Conservation (phyloP, 2,797 vertebrate genomes). For the Ctenochaetus hawaiiensis region DNA sequence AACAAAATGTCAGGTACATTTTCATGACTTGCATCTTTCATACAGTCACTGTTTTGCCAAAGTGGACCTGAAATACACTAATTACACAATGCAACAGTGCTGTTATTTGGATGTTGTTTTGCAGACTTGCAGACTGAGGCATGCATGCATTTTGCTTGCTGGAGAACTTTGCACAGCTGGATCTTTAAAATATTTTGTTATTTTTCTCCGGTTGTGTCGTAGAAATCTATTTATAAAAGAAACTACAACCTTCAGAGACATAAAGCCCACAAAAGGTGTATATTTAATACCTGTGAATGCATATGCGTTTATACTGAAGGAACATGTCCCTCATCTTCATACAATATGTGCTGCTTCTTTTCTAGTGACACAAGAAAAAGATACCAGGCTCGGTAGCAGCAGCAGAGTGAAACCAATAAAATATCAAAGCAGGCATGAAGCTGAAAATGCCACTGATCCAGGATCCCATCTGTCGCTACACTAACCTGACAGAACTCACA, state of each 20-base stretch:
- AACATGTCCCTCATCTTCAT: background rate
- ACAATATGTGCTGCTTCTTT: background rate
- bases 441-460: constrained; percentile 28
- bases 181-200: constrained; percentile 2
- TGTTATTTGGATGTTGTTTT: background rate
- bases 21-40: background rate
- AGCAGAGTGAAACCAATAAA: constrained; percentile 22
- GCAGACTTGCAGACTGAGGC: background rate
- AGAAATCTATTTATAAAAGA: background rate
- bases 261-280: background rate
- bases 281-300: background rate
- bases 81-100: background rate
- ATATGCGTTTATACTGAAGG: background rate
- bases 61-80: background rate
- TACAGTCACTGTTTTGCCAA: constrained; percentile 11
- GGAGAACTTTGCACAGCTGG: background rate
- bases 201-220: background rate
- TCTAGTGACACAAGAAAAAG: constrained; percentile 1
- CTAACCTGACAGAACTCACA: constrained; percentile 11
- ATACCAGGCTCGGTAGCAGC: constrained; percentile 4
- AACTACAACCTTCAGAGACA: background rate
- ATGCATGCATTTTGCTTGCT: constrained; percentile 1
- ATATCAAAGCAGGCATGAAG: constrained; percentile 18
- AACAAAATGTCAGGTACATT: too few species aligned
- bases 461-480: constrained; percentile 9